phyloP scores from a whole-genome alignment of 2,113 vertebrate species.

The Upupa epops region DNA sequence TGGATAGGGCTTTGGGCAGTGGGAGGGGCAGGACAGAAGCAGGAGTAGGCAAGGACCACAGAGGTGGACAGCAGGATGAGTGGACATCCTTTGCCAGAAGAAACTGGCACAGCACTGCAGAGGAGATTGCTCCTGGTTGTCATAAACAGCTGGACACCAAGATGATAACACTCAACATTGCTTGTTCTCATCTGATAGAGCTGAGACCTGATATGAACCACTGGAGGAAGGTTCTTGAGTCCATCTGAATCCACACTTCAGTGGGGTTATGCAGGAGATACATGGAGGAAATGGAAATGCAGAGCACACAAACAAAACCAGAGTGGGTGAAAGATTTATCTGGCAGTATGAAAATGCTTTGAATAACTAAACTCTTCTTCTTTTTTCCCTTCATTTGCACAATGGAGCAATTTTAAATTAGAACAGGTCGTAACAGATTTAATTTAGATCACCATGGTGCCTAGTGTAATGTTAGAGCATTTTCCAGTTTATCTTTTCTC shows the following conservation, averaged over 20 bases:
- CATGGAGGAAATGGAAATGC: not conserved
- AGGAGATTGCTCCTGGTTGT: not conserved
- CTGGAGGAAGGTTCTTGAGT: not conserved
- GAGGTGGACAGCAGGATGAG: not conserved
- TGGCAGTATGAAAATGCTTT: slow-evolving; percentile 26
- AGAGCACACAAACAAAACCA: not conserved
- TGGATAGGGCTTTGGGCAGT: not conserved
- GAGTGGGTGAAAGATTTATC: slow-evolving; percentile 8
- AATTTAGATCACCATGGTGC: slow-evolving; percentile 64
- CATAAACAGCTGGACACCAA: not conserved
- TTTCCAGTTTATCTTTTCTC: slow-evolving; percentile 4
- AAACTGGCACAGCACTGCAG: not conserved
- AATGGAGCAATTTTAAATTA: slow-evolving; percentile 42
- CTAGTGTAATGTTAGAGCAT: slow-evolving; percentile 25
- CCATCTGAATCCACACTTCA: accelerated
- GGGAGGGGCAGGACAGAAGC: not conserved
- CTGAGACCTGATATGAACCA: not conserved
- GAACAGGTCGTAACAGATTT: slow-evolving; percentile 64
- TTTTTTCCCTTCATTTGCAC: slow-evolving; percentile 4
- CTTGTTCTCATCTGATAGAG: not conserved
- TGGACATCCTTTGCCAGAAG: not conserved
- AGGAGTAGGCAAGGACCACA: not conserved
- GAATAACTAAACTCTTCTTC: slow-evolving; percentile 25
- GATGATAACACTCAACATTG: not conserved
- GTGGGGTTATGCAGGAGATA: not conserved